Evolutionary conservation across 2,113 vertebrate genomes (phyloP).

Genomic region (Dryoscopus gambensis): DNA sequence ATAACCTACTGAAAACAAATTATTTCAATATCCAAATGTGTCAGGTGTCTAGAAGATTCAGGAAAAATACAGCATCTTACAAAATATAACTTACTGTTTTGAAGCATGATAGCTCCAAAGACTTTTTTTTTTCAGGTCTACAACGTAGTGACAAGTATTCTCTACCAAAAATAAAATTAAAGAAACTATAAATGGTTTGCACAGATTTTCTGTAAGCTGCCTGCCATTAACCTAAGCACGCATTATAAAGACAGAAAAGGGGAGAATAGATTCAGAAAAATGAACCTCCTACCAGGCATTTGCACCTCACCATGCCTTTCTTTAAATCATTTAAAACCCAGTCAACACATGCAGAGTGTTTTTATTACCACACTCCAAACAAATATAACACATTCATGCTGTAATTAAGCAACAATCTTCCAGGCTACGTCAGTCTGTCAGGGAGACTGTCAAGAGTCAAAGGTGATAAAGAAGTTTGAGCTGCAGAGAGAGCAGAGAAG

Average conservation of each 20-base stretch:
- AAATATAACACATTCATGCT: background rate
- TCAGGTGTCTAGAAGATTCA: background rate
- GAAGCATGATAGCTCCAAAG: background rate
- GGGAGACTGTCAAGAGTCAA: background rate
- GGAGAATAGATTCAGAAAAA: background rate
- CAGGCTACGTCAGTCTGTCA: background rate
- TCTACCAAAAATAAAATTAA: background rate
- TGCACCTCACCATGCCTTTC: background rate
- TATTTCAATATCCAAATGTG: background rate
- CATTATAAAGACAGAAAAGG: background rate
- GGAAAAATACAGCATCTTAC: background rate
- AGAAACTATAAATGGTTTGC: background rate
- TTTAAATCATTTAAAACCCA: background rate
- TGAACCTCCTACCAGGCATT: background rate
- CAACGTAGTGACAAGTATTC: background rate
- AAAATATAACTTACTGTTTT: background rate
- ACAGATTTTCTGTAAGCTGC: background rate
- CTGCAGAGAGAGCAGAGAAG: background rate
- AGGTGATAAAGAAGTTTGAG: background rate
- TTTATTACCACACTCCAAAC: background rate
- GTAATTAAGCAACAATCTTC: background rate
- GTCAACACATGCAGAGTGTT: rapidly evolving
- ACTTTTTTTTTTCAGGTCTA: background rate
- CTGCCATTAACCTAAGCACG: background rate
- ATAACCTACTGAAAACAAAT: background rate